A percentile compares a stretch with the other conserved stretches of the same genome.
Evolutionary conservation across 2,113 vertebrate species (phyloP).

Genomic region (Bagarius yarrelli): DNA sequence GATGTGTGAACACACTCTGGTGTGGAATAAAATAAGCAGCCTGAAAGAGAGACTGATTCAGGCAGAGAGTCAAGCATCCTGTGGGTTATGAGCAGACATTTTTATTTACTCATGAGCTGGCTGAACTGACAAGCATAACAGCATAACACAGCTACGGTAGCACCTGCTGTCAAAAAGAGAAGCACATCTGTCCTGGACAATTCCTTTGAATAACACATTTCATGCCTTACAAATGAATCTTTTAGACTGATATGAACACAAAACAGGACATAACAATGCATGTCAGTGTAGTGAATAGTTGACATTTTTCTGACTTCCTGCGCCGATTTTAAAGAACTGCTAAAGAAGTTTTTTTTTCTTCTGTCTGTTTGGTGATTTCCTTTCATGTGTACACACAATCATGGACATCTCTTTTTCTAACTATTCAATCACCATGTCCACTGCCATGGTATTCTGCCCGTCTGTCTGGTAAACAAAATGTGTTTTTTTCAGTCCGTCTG

Average conservation of each 20-base stretch:
- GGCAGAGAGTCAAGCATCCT: background rate
- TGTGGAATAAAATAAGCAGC: background rate
- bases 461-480: slow-evolving; percentile 36
- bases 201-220: background rate
- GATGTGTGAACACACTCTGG: background rate
- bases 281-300: background rate
- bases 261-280: background rate
- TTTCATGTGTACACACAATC: slow-evolving; percentile 46
- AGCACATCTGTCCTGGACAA: background rate
- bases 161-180: background rate
- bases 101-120: background rate
- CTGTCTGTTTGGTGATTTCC: slow-evolving; percentile 44
- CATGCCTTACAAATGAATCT: background rate
- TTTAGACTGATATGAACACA: background rate
- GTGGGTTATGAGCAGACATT: background rate
- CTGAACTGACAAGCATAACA: background rate
- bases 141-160: background rate
- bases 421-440: slow-evolving; percentile 16
- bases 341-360: slow-evolving; percentile 5
- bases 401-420: background rate
- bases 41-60: slow-evolving; percentile 8
- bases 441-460: slow-evolving; percentile 43
- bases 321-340: background rate
- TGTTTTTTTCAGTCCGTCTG: background rate
- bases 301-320: slow-evolving; percentile 7